Evolutionary conservation across 1,140 invertebrate genomes (phyloP).

Genomic region (Tribolium castaneum): DNA sequence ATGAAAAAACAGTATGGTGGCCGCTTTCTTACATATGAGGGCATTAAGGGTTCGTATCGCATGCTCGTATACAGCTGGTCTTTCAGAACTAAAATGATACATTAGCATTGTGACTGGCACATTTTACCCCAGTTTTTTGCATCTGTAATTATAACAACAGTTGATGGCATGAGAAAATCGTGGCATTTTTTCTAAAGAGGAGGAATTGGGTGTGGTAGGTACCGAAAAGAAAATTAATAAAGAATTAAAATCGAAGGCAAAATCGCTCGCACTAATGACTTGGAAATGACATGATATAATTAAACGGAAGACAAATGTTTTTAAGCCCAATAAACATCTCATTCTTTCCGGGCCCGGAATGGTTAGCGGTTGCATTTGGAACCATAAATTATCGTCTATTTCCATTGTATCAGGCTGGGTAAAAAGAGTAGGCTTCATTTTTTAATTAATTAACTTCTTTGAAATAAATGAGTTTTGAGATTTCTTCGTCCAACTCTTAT

Average conservation of each 20-base stretch:
- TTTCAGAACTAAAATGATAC: constrained; percentile 51
- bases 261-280: constrained; percentile 42
- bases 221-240: constrained; percentile 25
- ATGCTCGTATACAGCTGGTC: constrained; percentile 47
- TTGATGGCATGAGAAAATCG: constrained; percentile 12
- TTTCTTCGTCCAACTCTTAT: constrained; percentile 44
- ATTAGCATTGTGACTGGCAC: constrained; percentile 52
- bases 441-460: constrained; percentile 49
- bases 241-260: constrained; percentile 29
- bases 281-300: constrained; percentile 49
- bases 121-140: constrained; percentile 52
- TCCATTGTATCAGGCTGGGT: constrained; percentile 36
- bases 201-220: constrained; percentile 9
- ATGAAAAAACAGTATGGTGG: constrained; percentile 22
- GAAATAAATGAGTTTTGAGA: constrained; percentile 51
- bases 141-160: constrained; percentile 9
- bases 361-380: constrained; percentile 34
- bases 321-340: constrained; percentile 49
- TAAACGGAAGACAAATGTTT: constrained; percentile 51
- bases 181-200: constrained; percentile 1
- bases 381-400: constrained; percentile 44
- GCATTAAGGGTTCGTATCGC: constrained; percentile 10
- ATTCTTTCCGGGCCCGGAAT: constrained; percentile 11
- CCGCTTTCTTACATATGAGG: constrained; percentile 10
- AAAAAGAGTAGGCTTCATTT: constrained; percentile 44